Percentiles rank a stretch among this genome's conserved stretches.
Conservation (phyloP, 2,888 invertebrate genomes). For the Dicyrtoma fusca region DNA sequence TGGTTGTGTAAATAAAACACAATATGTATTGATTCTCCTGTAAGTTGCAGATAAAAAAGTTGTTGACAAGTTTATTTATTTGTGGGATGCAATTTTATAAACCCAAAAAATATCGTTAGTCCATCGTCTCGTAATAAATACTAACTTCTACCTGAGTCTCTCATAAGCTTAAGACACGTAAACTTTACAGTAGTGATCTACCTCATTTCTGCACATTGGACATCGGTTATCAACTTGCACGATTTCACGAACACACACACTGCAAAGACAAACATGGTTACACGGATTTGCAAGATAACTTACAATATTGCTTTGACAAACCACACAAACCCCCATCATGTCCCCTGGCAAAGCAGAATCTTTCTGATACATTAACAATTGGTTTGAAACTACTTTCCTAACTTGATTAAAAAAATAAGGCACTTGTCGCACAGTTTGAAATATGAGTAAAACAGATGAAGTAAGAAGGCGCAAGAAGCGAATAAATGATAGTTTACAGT, state of each 20-base stretch:
- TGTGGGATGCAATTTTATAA: too few relatives aligned
- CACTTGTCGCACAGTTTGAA: neutral
- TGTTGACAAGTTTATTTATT: too few relatives aligned
- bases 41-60: too few relatives aligned
- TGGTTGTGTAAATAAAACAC: too few relatives aligned
- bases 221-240: conserved; percentile 49
- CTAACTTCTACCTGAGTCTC: too few relatives aligned
- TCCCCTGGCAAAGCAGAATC: neutral
- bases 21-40: too few relatives aligned
- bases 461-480: conserved; percentile 1
- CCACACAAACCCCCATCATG: conserved; percentile 46
- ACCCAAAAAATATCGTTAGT: too few relatives aligned
- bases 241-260: conserved; percentile 43
- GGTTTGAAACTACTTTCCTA: neutral
- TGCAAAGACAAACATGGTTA: conserved; percentile 53
- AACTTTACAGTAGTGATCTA: conserved; percentile 50
- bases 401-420: conserved; percentile 3
- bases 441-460: neutral
- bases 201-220: conserved; percentile 51
- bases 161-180: conserved; percentile 49
- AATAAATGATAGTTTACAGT: conserved; percentile 28
- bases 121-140: too few relatives aligned
- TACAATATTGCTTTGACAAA: conserved; percentile 50
- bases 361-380: neutral
- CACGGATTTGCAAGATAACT: conserved; percentile 51